A percentile compares a stretch with the other conserved stretches of the same genome.
These are phyloP conservation scores for Daphoenositta chrysoptera DNA, from an alignment of 2,113 vertebrate species.

Conservation along the genomic window DNA sequence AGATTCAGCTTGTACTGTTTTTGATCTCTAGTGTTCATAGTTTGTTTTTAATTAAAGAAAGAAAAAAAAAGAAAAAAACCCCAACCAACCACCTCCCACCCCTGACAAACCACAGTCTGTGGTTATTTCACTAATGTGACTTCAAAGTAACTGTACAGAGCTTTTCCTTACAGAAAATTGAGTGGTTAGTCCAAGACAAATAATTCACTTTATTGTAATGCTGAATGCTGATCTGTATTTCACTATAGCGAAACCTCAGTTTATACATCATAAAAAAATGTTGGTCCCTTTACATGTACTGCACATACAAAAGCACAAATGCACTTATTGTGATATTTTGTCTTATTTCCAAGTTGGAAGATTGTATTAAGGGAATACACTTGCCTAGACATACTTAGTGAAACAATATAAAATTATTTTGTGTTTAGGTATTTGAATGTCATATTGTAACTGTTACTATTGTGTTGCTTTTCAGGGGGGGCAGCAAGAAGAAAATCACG, in stretches of 20 bases:
- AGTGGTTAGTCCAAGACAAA: neutral
- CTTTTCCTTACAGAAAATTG: neutral
- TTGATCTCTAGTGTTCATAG: neutral
- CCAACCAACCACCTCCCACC: neutral
- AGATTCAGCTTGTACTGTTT: neutral
- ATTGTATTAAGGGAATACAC: neutral
- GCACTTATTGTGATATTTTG: neutral
- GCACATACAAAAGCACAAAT: neutral
- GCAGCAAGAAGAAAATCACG: constrained; percentile 8
- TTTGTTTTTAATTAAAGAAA: neutral
- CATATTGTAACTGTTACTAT: neutral
- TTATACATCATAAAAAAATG: neutral
- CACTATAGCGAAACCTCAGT: neutral
- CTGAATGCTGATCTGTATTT: neutral
- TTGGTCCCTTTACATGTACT: neutral
- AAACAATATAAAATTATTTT: neutral
- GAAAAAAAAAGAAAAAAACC: accelerated
- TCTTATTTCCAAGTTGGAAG: neutral
- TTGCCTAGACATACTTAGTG: neutral
- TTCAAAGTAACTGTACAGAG: neutral
- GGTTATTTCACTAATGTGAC: neutral
- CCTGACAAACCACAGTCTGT: neutral
- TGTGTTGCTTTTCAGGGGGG: constrained; percentile 41
- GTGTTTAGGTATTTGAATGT: neutral
- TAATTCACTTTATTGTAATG: neutral